A percentile compares a stretch with the other conserved stretches of the same genome.
Evolutionary conservation across 2,888 invertebrate genomes (phyloP).

Genomic region (Drosophila gaucha): DNA sequence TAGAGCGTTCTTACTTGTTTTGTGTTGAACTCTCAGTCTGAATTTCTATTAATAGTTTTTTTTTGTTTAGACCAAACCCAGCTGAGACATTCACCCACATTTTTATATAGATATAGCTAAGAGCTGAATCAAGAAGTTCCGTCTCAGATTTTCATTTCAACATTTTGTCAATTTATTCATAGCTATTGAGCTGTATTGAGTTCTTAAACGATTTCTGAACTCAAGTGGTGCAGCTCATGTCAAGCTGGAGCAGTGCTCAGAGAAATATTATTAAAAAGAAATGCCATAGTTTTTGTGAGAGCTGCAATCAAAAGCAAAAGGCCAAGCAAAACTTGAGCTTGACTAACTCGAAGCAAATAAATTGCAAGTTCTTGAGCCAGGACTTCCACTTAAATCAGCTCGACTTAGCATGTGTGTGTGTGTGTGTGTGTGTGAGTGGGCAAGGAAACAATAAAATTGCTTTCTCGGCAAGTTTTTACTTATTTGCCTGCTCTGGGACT

Average conservation of each 20-base stretch:
- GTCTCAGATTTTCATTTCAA: not conserved
- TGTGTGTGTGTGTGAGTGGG: not conserved
- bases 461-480: slow-evolving; percentile 67
- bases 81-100: not conserved
- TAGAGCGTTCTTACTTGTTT: no score
- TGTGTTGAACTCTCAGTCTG: no score
- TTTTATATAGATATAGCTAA: no score
- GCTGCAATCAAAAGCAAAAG: slow-evolving; percentile 28
- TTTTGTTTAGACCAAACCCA: not conserved
- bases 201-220: slow-evolving; percentile 27
- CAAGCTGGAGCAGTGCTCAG: not conserved
- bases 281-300: slow-evolving; percentile 31
- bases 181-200: not conserved
- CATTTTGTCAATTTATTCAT: slow-evolving; percentile 8
- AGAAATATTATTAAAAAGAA: slow-evolving; percentile 9
- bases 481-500: slow-evolving; percentile 56
- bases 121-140: not conserved
- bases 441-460: slow-evolving; percentile 71
- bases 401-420: slow-evolving; percentile 17
- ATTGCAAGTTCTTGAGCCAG: slow-evolving; percentile 65
- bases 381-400: slow-evolving; percentile 32
- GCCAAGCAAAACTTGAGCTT: slow-evolving; percentile 43
- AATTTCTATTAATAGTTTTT: not conserved
- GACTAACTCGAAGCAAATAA: slow-evolving; percentile 60
- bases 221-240: slow-evolving; percentile 10